phyloP scores from a whole-genome alignment of 2,797 vertebrate species.

The Chaetophractus vellerosus region DNA sequence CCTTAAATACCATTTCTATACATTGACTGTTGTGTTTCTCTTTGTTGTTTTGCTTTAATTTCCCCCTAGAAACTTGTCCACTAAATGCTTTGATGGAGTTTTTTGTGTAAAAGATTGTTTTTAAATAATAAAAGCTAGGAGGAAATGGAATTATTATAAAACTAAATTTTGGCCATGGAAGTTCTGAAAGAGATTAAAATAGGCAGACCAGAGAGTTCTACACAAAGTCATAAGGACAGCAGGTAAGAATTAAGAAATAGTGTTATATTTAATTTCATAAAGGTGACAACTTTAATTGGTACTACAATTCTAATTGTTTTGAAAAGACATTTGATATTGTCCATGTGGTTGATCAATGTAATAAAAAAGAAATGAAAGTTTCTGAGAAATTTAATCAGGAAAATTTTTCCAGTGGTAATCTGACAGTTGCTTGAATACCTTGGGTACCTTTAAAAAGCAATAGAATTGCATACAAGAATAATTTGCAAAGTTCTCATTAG shows the following conservation, averaged over 20 bases:
- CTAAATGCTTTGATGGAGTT: background rate
- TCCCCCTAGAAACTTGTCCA: background rate
- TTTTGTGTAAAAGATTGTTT: background rate
- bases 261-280: background rate
- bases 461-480: background rate
- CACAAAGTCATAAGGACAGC: background rate
- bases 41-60: background rate
- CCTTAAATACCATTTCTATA: background rate
- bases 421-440: background rate
- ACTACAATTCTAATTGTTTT: conserved; percentile 24
- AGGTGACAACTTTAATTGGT: background rate
- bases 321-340: conserved; percentile 11
- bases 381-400: conserved; percentile 9
- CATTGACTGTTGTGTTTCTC: background rate
- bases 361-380: conserved; percentile 32
- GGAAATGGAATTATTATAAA: conserved; percentile 1
- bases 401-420: background rate
- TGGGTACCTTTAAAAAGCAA: conserved; percentile 46
- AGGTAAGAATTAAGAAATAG: conserved; percentile 8
- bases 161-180: background rate
- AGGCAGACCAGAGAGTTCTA: background rate
- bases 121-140: background rate
- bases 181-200: background rate
- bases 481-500: background rate
- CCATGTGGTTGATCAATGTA: background rate